Percentiles rank a stretch among this genome's conserved stretches.
Conservation (phyloP, 2,113 vertebrate genomes). For the Pseudopodoces humilis region DNA sequence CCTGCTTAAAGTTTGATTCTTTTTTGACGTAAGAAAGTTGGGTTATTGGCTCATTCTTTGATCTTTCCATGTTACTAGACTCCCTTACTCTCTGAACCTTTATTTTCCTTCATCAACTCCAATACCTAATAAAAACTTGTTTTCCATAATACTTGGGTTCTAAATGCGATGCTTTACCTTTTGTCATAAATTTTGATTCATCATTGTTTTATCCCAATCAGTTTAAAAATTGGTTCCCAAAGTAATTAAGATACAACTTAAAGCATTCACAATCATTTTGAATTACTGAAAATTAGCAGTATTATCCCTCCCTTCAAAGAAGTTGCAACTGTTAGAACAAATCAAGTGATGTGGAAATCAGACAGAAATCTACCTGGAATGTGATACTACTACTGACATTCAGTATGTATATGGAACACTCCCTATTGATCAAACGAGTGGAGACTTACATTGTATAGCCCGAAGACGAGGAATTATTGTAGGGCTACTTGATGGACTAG, state of each 20-base stretch:
- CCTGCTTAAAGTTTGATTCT: background rate
- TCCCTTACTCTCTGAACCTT: background rate
- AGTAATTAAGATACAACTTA: background rate
- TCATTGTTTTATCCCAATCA: background rate
- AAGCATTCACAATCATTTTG: background rate
- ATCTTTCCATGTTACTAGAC: background rate
- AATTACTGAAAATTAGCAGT: background rate
- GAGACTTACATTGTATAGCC: conserved; percentile 89
- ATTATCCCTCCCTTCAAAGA: background rate
- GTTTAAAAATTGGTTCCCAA: background rate
- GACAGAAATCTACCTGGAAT: background rate
- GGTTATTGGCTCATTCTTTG: background rate
- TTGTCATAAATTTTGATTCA: background rate
- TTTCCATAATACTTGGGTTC: background rate
- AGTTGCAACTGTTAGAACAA: background rate
- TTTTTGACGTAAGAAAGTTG: background rate
- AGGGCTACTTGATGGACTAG: conserved; percentile 91
- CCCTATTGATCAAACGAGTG: background rate
- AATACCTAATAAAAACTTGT: background rate
- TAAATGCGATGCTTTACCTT: background rate
- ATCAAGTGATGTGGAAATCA: background rate
- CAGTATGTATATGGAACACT: background rate
- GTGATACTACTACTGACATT: background rate
- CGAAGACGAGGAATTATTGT: conserved; percentile 90
- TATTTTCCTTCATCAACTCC: background rate